These are phyloP conservation scores for Micrasema minimum DNA, from an alignment of 1,140 invertebrate species.

Conservation along the genomic window DNA sequence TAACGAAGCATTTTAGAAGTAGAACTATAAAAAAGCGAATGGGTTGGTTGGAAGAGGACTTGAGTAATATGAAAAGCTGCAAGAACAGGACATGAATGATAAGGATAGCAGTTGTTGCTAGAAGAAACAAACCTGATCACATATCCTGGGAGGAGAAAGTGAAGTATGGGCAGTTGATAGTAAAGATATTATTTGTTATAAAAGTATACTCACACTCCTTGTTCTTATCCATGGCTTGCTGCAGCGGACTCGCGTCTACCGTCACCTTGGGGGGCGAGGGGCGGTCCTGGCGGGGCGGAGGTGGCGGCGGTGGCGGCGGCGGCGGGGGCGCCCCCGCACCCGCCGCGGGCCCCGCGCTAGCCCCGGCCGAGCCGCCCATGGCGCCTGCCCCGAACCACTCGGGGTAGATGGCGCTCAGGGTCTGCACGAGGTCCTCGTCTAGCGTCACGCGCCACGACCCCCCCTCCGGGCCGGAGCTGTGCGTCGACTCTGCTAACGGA, in stretches of 20 bases:
- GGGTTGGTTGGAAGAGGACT: no score
- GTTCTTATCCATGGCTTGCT: slow-evolving; percentile 94
- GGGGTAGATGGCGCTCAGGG: slow-evolving; percentile 89
- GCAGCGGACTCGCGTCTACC: slow-evolving; percentile 92
- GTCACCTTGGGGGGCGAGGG: slow-evolving; percentile 88
- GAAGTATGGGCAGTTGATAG: no score
- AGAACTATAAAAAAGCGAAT: no score
- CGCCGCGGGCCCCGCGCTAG: slow-evolving; percentile 61
- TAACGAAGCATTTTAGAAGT: no score
- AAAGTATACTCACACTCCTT: slow-evolving; percentile 89
- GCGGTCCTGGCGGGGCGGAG: slow-evolving; percentile 63
- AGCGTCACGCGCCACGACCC: slow-evolving; percentile 90
- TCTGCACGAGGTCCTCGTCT: slow-evolving; percentile 90
- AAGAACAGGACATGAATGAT: no score
- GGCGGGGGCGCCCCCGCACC: slow-evolving; percentile 49
- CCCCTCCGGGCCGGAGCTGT: slow-evolving; percentile 70
- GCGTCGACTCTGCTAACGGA: slow-evolving; percentile 77
- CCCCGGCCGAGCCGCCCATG: slow-evolving; percentile 55
- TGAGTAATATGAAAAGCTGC: no score
- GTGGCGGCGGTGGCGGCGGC: slow-evolving; percentile 51
- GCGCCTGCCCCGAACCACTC: slow-evolving; percentile 81
- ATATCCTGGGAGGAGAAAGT: background rate
- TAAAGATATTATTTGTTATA: no score
- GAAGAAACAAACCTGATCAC: no score
- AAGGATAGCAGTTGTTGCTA: no score